Conservation (phyloP, 2,888 invertebrate genomes). For the Lysandra coridon region DNA sequence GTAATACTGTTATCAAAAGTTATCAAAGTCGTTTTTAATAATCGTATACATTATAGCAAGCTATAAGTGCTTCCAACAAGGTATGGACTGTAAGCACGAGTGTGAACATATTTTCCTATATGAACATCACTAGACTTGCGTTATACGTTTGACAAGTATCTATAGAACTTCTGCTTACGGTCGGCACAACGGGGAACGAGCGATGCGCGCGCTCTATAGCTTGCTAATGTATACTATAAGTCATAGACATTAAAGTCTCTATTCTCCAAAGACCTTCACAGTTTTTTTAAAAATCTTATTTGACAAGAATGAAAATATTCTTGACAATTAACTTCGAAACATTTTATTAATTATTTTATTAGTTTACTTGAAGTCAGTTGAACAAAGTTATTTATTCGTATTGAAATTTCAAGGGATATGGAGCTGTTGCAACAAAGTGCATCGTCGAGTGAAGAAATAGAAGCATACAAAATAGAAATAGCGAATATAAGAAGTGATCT, state of each 20-base stretch:
- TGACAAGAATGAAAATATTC: background rate
- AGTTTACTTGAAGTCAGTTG: background rate
- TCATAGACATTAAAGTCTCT: too few relatives aligned
- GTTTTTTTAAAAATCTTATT: background rate
- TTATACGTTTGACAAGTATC: too few relatives aligned
- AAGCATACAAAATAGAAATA: conserved; percentile 69
- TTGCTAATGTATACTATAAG: too few relatives aligned
- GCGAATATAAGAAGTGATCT: conserved; percentile 63
- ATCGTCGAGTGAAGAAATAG: conserved; percentile 72
- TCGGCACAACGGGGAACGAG: too few relatives aligned
- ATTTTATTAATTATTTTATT: background rate
- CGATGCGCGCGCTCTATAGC: too few relatives aligned
- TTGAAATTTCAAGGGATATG: conserved; percentile 56
- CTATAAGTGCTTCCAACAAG: too few relatives aligned
- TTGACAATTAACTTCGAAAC: background rate
- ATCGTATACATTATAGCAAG: too few relatives aligned
- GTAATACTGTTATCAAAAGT: background rate
- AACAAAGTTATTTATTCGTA: conserved; percentile 3
- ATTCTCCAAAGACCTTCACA: background rate
- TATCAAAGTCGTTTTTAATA: too few relatives aligned
- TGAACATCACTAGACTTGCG: too few relatives aligned
- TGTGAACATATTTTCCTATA: too few relatives aligned
- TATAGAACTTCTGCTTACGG: too few relatives aligned
- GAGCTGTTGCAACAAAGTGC: conserved; percentile 73
- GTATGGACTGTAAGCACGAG: too few relatives aligned